Percentiles rank a stretch among this genome's conserved stretches.
These are phyloP conservation scores for Aphelocoma coerulescens DNA, from an alignment of 2,113 vertebrate genomes.

Conservation along the genomic window DNA sequence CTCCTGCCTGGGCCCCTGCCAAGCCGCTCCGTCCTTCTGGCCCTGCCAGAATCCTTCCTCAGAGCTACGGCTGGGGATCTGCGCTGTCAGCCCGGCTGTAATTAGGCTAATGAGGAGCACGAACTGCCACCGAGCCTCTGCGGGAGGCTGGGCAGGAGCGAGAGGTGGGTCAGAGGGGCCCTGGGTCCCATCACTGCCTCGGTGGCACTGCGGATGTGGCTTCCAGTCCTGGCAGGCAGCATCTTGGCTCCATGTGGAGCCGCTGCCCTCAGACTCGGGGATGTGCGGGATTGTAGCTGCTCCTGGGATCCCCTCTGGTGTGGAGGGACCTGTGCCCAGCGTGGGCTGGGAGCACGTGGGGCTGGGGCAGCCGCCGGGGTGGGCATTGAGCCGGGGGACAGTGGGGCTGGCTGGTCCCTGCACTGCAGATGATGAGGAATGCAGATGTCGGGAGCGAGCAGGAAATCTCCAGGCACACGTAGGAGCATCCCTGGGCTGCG, in stretches of 20 bases:
- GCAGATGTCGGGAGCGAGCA: not conserved
- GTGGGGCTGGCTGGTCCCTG: not conserved
- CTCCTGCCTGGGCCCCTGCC: constrained; percentile 63
- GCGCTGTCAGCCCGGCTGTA: not conserved
- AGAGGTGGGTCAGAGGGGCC: not conserved
- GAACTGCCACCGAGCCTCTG: not conserved
- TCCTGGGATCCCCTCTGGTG: not conserved
- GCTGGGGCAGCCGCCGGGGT: fast-evolving
- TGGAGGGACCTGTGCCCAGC: not conserved
- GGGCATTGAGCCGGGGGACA: fast-evolving
- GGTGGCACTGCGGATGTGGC: fast-evolving
- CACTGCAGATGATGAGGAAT: not conserved
- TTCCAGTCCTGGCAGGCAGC: not conserved
- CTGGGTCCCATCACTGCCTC: not conserved
- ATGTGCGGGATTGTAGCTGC: fast-evolving
- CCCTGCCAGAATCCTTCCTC: constrained; percentile 76
- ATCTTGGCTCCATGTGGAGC: not conserved
- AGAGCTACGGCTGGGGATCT: constrained; percentile 66
- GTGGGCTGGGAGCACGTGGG: fast-evolving
- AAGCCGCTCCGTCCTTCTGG: constrained; percentile 72
- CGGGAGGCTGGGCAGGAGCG: not conserved
- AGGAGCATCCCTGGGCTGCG: not conserved
- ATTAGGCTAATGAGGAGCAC: constrained; percentile 26
- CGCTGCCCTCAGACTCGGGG: fast-evolving
- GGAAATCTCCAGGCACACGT: not conserved